These are phyloP conservation scores for Aethes cnicana DNA, from an alignment of 2,888 invertebrate genomes.

Conservation along the genomic window DNA sequence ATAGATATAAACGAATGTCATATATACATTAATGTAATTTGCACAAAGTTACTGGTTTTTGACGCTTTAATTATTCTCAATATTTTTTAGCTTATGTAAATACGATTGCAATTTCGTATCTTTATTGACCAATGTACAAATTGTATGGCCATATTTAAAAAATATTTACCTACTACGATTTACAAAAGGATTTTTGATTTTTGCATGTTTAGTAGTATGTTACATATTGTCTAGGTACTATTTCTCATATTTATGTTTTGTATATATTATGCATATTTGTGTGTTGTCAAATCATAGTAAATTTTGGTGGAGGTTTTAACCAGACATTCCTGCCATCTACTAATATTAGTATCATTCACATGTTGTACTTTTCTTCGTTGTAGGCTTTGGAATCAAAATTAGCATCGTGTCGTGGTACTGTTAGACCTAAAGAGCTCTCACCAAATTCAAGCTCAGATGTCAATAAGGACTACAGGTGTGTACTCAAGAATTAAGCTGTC, in stretches of 20 bases:
- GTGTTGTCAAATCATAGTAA: constrained; percentile 3
- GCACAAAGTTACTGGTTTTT: neutral
- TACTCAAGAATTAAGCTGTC: constrained; percentile 73
- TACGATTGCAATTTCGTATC: no score
- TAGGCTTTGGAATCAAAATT: constrained; percentile 88
- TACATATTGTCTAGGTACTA: neutral
- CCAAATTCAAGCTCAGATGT: constrained; percentile 76
- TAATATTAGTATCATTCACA: constrained; percentile 78
- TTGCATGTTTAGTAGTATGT: neutral
- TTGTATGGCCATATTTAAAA: neutral
- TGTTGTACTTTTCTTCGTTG: constrained; percentile 78
- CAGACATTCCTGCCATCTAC: constrained; percentile 57
- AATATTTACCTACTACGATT: neutral
- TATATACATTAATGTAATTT: neutral
- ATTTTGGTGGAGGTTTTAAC: constrained; percentile 51
- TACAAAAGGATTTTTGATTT: neutral
- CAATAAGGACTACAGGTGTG: constrained; percentile 82
- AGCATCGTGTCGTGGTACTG: constrained; percentile 84
- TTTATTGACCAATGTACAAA: constrained; percentile 5
- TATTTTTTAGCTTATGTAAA: no score
- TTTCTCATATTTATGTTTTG: neutral
- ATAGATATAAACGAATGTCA: neutral
- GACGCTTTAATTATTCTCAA: constrained; percentile 7
- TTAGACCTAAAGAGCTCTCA: constrained; percentile 81
- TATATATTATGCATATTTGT: constrained; percentile 8